phyloP scores from a whole-genome alignment of 2,888 invertebrate species.

The Caenorhabditis panamensis region DNA sequence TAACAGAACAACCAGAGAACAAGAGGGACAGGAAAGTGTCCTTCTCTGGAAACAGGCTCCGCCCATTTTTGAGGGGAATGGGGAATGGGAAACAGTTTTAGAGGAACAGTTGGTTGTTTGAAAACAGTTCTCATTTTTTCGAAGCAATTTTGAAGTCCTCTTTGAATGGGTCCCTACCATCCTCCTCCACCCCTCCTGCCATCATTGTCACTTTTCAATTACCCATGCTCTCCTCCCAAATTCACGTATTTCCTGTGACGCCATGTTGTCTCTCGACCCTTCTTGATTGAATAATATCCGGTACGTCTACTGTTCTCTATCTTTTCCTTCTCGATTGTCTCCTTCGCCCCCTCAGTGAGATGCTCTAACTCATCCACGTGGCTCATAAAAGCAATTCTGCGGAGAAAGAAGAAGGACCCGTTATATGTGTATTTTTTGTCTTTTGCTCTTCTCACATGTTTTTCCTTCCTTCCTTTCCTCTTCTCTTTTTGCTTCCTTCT shows the following conservation, averaged over 20 bases:
- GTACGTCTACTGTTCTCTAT: slow-evolving; percentile 8
- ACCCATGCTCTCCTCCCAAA: not conserved
- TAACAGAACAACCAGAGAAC: not conserved
- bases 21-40: not conserved
- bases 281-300: slow-evolving; percentile 1
- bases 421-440: slow-evolving; percentile 9
- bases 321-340: not conserved
- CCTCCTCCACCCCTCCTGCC: not conserved
- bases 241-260: not conserved
- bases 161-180: not conserved
- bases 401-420: not conserved
- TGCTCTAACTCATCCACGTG: slow-evolving; percentile 6
- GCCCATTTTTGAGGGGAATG: not conserved
- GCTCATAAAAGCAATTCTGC: slow-evolving; percentile 12
- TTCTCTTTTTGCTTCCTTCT: not conserved
- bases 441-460: slow-evolving; percentile 16
- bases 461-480: not conserved
- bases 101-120: too few species aligned
- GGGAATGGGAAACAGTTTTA: too few species aligned
- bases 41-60: not conserved
- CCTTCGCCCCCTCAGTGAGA: not conserved
- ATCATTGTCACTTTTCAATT: slow-evolving; percentile 6
- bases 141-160: too few species aligned
- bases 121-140: too few species aligned
- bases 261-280: not conserved